phyloP scores from a whole-genome alignment of 2,888 invertebrate species.

The Melipona bicolor region DNA sequence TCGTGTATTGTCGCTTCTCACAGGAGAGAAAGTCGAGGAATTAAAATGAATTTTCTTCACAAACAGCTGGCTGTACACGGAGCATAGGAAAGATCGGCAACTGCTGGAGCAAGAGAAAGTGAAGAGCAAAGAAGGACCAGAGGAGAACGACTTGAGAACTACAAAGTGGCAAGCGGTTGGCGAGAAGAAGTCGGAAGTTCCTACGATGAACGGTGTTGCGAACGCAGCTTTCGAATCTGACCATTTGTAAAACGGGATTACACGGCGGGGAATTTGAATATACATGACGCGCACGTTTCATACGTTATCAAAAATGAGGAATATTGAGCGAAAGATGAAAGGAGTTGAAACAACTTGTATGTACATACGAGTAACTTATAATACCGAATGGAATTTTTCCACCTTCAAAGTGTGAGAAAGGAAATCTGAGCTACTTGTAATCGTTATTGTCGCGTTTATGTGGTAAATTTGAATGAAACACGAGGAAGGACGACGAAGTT shows the following conservation, averaged over 20 bases:
- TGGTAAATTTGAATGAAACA: neutral
- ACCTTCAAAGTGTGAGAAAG: neutral
- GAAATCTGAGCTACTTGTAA: neutral
- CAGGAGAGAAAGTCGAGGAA: neutral
- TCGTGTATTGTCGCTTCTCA: neutral
- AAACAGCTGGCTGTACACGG: conserved; percentile 89
- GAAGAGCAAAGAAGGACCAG: conserved; percentile 75
- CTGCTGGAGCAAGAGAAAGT: conserved; percentile 69
- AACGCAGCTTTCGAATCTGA: conserved; percentile 84
- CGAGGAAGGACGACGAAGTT: neutral
- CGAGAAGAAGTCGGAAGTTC: conserved; percentile 83
- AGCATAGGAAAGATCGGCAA: conserved; percentile 86
- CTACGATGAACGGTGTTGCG: conserved; percentile 78
- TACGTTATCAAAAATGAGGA: neutral
- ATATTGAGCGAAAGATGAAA: neutral
- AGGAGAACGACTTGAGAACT: conserved; percentile 84
- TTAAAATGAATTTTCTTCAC: neutral
- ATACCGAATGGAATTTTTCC: neutral
- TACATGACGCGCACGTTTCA: neutral
- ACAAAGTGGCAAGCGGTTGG: conserved; percentile 54
- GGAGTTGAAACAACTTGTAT: conserved; percentile 1
- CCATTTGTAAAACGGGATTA: conserved; percentile 66
- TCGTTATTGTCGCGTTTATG: neutral
- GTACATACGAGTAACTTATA: neutral
- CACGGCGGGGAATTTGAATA: neutral